Percentiles rank a stretch among this genome's conserved stretches.
phyloP scores from a whole-genome alignment of 2,888 invertebrate genomes.

The Pachliopta kotzebuea region DNA sequence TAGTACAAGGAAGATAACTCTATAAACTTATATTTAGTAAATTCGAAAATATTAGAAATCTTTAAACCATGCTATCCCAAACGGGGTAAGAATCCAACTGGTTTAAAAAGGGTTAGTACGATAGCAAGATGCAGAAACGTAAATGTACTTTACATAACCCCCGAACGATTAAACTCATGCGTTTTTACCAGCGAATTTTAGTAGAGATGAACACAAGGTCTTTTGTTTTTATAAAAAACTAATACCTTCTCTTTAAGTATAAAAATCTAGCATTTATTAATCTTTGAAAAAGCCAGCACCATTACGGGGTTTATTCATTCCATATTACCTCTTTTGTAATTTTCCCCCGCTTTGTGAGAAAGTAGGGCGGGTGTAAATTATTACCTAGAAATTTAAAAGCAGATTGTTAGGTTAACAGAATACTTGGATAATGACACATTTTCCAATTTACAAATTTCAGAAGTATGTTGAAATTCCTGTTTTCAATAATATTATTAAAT shows the following conservation, averaged over 20 bases:
- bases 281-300: slow-evolving; percentile 27
- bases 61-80: too few species aligned
- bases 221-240: background rate
- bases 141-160: background rate
- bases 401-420: slow-evolving; percentile 3
- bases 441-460: background rate
- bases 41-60: too few species aligned
- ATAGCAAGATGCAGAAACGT: background rate
- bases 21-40: too few species aligned
- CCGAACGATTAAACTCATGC: background rate
- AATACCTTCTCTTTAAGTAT: slow-evolving; percentile 6
- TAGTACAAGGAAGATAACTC: too few species aligned
- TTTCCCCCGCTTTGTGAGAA: slow-evolving; percentile 57
- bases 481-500: too few species aligned
- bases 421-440: background rate
- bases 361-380: slow-evolving; percentile 54
- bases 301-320: slow-evolving; percentile 43
- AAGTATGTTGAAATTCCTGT: too few species aligned
- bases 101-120: background rate
- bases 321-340: slow-evolving; percentile 61
- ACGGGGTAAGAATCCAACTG: too few species aligned
- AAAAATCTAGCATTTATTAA: slow-evolving; percentile 19
- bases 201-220: background rate
- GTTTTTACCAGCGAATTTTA: background rate
- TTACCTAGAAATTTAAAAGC: slow-evolving; percentile 36